phyloP scores from a whole-genome alignment of 2,888 invertebrate species.

The Brenthis daphne region DNA sequence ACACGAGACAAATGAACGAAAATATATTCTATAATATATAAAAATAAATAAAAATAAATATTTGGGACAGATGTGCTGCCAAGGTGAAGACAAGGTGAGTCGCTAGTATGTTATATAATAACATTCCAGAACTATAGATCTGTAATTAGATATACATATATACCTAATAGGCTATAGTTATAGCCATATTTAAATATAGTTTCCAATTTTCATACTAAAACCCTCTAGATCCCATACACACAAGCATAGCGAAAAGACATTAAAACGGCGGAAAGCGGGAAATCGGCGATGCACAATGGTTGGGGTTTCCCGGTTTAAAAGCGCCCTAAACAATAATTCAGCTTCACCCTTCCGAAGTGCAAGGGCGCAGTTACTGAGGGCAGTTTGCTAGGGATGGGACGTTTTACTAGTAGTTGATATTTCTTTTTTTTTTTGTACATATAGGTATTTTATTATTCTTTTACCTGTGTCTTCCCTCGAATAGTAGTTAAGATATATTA shows the following conservation, averaged over 20 bases:
- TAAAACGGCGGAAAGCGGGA: slow-evolving; percentile 79
- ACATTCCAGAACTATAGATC: neutral
- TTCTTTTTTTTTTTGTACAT: neutral
- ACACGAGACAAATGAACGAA: neutral
- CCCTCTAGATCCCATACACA: slow-evolving; percentile 33
- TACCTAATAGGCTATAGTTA: neutral
- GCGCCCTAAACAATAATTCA: slow-evolving; percentile 79
- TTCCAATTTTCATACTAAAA: slow-evolving; percentile 13
- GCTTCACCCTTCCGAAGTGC: slow-evolving; percentile 81
- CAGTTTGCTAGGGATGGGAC: slow-evolving; percentile 53
- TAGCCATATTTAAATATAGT: neutral
- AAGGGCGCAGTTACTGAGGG: slow-evolving; percentile 79
- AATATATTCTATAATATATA: too few species aligned
- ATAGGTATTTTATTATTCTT: neutral
- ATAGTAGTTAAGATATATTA: too few species aligned
- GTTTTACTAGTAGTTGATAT: neutral
- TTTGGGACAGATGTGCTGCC: too few species aligned
- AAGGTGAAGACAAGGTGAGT: too few species aligned
- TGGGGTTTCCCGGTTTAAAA: slow-evolving; percentile 82
- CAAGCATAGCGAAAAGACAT: slow-evolving; percentile 59
- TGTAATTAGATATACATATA: neutral
- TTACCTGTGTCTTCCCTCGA: too few species aligned
- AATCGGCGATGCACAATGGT: slow-evolving; percentile 80
- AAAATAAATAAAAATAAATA: too few species aligned
- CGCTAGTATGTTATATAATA: neutral